Base-by-base conservation (phyloP, 1,140 invertebrate genomes). In the Halictus rubicundus region DNA sequence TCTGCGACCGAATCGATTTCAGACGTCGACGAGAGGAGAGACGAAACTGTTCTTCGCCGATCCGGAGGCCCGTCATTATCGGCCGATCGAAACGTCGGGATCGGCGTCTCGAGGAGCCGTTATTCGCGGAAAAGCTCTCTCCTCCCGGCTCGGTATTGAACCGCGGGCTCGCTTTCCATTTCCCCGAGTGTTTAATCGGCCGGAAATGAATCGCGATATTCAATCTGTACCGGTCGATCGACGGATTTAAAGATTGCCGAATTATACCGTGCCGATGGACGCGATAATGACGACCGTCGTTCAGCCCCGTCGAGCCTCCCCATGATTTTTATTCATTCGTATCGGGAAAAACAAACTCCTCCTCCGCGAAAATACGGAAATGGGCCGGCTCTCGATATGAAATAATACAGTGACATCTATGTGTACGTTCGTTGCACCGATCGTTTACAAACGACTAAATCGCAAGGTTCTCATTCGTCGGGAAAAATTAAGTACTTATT, bases 191-290 rank as follows among this genome's bases (percentile, higher is more conserved):
- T 60, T 71, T 78, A 78, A 72, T 78, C 68, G 76, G 69, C 27
- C 60, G 76, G 60, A 78, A 78, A 78, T 64, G 76, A 78, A 72
- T 72, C 57, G 32, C 46, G 76, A 72, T 72, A 57, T 72, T 78
- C 76, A 72, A 78, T 78, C 69, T 78, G 76, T 57, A 72, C 54
- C 68, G 76, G 37, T 27, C 37, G 61, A 78, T 46, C n/a, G 19
- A n/a, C 59, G 54, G 63, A 72, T 23, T 32, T 25, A 32, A 9
- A 46, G 32, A 78, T 57, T 60, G 3, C 37, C 60, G 63, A 64
- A 63, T 68, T 72, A 57, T 78, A 78, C 32, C 32, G 54, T 57
- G 3, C 23, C 54, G 21, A n/a, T 32, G 68, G 23, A 49, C 16
- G 8, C 12, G 12, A 72, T 63, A 57, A 72, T 72, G 46, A 23